Percentiles rank a stretch among this genome's conserved stretches.
These are phyloP conservation scores for Meloidogyne exigua DNA, from an alignment of 1,140 invertebrate genomes.

Conservation along the genomic window DNA sequence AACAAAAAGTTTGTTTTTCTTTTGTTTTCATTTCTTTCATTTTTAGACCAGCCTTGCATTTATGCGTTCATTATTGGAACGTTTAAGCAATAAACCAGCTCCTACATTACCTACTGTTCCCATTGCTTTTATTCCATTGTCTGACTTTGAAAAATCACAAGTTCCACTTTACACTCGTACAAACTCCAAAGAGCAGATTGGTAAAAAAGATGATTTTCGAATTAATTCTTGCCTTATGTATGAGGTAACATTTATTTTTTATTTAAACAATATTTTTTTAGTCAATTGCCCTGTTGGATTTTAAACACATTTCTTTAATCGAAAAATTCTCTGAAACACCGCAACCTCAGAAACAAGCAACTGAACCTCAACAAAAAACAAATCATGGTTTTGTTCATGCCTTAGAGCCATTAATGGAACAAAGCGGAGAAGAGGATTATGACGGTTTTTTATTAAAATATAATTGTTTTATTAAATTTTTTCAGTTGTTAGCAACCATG, in stretches of 20 bases:
- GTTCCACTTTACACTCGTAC: constrained; percentile 41
- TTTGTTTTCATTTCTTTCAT: not conserved
- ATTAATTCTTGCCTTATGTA: constrained; percentile 64
- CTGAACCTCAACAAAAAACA: not conserved
- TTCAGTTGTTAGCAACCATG: not conserved
- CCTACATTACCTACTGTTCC: constrained; percentile 36
- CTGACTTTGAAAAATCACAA: constrained; percentile 45
- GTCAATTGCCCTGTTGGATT: constrained; percentile 29
- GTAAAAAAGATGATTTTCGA: constrained; percentile 65
- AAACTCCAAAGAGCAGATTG: constrained; percentile 47
- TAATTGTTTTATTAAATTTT: not conserved
- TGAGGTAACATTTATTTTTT: constrained; percentile 28
- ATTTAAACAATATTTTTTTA: constrained; percentile 32
- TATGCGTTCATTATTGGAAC: constrained; percentile 6
- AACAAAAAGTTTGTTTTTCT: constrained; percentile 11
- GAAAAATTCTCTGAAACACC: constrained; percentile 22
- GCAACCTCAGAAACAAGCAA: not conserved
- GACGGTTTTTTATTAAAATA: not conserved
- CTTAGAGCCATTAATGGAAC: constrained; percentile 17
- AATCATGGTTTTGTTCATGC: not conserved
- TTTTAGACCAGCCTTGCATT: constrained; percentile 10
- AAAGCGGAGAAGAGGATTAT: not conserved
- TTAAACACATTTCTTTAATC: constrained; percentile 30
- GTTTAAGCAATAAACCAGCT: constrained; percentile 3
- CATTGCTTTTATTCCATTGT: constrained; percentile 42